phyloP scores from a whole-genome alignment of 1,140 invertebrate genomes.

The Papilio helenus region DNA sequence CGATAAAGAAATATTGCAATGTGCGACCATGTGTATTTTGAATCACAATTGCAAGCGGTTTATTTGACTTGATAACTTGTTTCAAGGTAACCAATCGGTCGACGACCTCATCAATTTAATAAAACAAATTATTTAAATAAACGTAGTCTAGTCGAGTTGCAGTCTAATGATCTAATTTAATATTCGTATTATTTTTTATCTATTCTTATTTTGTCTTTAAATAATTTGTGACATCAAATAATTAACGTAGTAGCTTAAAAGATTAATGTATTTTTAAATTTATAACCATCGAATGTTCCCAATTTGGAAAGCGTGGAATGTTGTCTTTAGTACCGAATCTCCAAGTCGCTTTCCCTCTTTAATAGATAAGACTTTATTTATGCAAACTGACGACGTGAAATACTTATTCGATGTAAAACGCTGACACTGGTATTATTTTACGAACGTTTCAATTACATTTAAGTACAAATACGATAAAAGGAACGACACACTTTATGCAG shows the following conservation, averaged over 20 bases:
- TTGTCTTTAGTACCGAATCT: slow-evolving; percentile 16
- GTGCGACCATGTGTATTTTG: not conserved
- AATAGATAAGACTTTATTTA: slow-evolving; percentile 23
- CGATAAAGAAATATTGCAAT: not conserved
- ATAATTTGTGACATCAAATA: not conserved
- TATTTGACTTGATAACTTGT: slow-evolving; percentile 36
- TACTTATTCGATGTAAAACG: slow-evolving; percentile 8
- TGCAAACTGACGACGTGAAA: not conserved
- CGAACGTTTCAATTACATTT: slow-evolving; percentile 12
- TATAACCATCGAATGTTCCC: not conserved
- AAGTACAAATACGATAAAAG: slow-evolving; percentile 3
- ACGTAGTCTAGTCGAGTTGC: not conserved
- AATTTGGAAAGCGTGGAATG: slow-evolving; percentile 16
- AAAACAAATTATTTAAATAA: not conserved
- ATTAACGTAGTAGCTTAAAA: not conserved
- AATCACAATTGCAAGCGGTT: slow-evolving; percentile 7
- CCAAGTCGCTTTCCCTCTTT: slow-evolving; percentile 7
- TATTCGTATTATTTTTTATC: not conserved
- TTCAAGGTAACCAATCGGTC: slow-evolving; percentile 37
- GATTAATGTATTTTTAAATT: not conserved
- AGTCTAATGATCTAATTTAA: not conserved
- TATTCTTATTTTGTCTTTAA: not conserved
- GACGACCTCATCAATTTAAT: slow-evolving; percentile 23
- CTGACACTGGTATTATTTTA: slow-evolving; percentile 24
- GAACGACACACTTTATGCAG: not conserved